Conservation (phyloP, 2,113 vertebrate genomes). For the Gobius niger region DNA sequence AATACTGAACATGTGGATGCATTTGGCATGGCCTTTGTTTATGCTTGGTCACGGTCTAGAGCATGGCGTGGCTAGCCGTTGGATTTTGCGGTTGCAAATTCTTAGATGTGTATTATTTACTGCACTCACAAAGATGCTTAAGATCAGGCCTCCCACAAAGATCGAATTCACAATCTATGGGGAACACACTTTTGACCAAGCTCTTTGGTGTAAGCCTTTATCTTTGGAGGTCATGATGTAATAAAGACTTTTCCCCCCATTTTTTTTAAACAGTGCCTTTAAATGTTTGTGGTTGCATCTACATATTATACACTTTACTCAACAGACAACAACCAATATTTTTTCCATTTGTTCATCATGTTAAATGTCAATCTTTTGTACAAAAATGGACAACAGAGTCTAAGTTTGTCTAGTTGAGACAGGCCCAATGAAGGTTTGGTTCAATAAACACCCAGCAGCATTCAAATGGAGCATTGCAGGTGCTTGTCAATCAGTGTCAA, state of each 20-base stretch:
- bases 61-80: slow-evolving; percentile 12
- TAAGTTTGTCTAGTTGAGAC: not conserved
- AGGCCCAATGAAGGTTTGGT: not conserved
- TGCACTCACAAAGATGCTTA: slow-evolving; percentile 38
- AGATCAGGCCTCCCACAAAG: slow-evolving; percentile 13
- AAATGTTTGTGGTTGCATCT: too few relatives aligned
- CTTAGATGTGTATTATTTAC: slow-evolving; percentile 29
- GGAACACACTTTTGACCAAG: too few relatives aligned
- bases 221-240: too few relatives aligned
- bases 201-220: too few relatives aligned
- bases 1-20: slow-evolving; percentile 28
- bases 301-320: too few relatives aligned
- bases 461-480: not conserved
- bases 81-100: slow-evolving; percentile 12
- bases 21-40: slow-evolving; percentile 51
- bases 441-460: not conserved
- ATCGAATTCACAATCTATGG: slow-evolving; percentile 23
- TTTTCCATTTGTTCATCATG: too few relatives aligned
- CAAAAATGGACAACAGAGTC: not conserved
- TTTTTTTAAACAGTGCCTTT: too few relatives aligned
- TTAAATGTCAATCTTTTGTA: not conserved
- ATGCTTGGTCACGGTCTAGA: slow-evolving; percentile 26
- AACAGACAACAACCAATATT: too few relatives aligned
- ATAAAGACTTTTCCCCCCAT: too few relatives aligned
- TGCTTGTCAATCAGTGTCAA: not conserved